Evolutionary conservation across 2,888 invertebrate genomes (phyloP), one percentile per base, ranked within the genome.

Genomic region (Eudemis profundana): DNA sequence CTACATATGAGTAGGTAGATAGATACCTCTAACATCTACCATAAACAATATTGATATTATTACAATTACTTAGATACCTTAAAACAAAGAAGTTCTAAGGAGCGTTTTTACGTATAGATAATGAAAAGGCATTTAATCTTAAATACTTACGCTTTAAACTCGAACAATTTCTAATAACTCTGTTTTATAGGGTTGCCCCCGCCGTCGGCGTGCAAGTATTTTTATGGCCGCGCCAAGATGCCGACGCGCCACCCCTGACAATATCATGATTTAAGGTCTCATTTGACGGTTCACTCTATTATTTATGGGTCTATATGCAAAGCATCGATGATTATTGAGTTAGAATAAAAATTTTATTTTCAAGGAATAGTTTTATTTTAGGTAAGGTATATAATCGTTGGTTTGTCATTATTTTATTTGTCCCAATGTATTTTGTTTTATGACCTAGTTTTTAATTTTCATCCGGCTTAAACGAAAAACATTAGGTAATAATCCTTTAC

Each of bases 141-240:
- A 44, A 51, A 44, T 42, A 44, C 56, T 44, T 19, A 17, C 23
- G 42, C 36, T 60, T 60, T 60, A 65, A 65, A 59, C 50, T 59
- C 59, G 44, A 53, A 60, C 46, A 65, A 65, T 65, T 65, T 64
- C 50, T 64, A 64, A 64, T 64, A 64, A 51, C 38, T 38, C 50
- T 14, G 57, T 57, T 56, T 63, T 57, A 64, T 64, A 57, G 56
- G 63, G 57, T 44, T 59, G 56, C 23, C 42, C 62, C 81, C 82
- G 73, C 79, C 75, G 71, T 57, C 70, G 27, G 74, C 89, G 89
- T 87, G 89, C 47, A 86, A 77, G 74, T 87, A 90, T 90, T 90
- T 90, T 90, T 90, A 90, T 89, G 83, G 84, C 69, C 69, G 49
- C 50, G 42, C 66, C 73, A 73, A 87, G 86, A 87, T 88, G 85